Base-by-base conservation (phyloP, 2,113 vertebrate genomes). In the Nannobrachium achirus region DNA sequence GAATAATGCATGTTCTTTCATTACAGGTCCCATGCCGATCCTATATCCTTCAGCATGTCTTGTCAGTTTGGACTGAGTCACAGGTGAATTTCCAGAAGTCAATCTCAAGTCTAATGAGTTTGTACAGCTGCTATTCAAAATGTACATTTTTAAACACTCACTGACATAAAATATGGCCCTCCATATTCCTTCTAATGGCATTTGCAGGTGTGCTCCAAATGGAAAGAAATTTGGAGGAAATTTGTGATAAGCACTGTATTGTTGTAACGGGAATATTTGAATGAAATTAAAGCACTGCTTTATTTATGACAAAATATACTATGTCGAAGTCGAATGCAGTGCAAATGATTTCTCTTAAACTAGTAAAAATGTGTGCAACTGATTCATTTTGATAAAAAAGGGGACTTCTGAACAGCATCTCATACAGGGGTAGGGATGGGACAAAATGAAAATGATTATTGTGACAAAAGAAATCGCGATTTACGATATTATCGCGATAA, bases 51-150 rank as follows among this genome's bases (percentile, higher is more conserved):
- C 73, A 70, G 58, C 63, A 69, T 51, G 69, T 71, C 68, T 48
- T 49, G 83, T 73, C 85, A 77, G 57, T 38, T 76, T 71, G 56
- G 56, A 63, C 73, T 82, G 81, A 85, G 85, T 77, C 87, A 69
- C 83, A 78, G 80, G 71, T 79, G 45, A 86, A 73, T 7, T 83
- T 75, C 76, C 73, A 41, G 75, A 65, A 70, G 65, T 68, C 73
- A 73, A 72, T 78, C 82, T 72, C 81, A 76, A n/a, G 25, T 33
- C 25, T 73, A 73, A 33, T 33, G 78, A 82, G 80, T 88, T 84
- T 82, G 69, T 66, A 82, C 78, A 83, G 66, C 71, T 73, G 70
- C 68, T 51, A 44, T 53, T 75, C 59, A 56, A 73, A 79, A 69
- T 15, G 69, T 70, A 69, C 59, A 71, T 65, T 72, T 77, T 71